Percentiles rank a stretch among this genome's conserved stretches.
Evolutionary conservation across 2,888 invertebrate species (phyloP).

Genomic region (Pyrocoelia pectoralis): DNA sequence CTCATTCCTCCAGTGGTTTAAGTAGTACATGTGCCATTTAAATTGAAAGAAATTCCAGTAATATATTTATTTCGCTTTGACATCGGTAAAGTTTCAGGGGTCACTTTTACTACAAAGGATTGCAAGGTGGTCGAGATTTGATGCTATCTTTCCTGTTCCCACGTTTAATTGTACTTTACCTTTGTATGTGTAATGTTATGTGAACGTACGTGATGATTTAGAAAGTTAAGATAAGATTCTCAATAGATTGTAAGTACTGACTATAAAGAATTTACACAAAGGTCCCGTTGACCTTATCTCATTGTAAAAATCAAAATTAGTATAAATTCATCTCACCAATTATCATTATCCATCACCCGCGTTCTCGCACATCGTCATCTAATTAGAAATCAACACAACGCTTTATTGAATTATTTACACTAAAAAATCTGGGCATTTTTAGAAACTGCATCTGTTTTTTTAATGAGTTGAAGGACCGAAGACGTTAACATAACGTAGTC

Average conservation of each 20-base stretch:
- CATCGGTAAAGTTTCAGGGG: constrained; percentile 29
- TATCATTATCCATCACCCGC: not conserved
- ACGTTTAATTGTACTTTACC: constrained; percentile 41
- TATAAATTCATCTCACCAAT: not conserved
- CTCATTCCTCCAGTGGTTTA: not conserved
- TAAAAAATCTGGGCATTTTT: no score
- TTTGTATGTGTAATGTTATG: constrained; percentile 36
- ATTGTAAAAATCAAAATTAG: constrained; percentile 2
- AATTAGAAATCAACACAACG: not conserved
- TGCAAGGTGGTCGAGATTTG: constrained; percentile 40
- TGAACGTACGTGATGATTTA: constrained; percentile 33
- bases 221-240: constrained; percentile 31
- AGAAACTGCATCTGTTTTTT: constrained; percentile 39
- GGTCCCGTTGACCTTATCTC: not conserved
- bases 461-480: constrained; percentile 37
- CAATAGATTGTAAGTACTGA: constrained; percentile 19
- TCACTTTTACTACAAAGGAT: constrained; percentile 31
- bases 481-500: constrained; percentile 38
- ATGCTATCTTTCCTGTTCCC: constrained; percentile 38
- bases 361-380: not conserved
- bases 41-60: not conserved
- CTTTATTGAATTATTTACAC: no score
- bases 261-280: constrained; percentile 11
- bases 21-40: no score
- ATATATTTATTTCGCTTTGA: constrained; percentile 14